phyloP scores from a whole-genome alignment of 2,797 vertebrate genomes.

The Amphiprion clarkii region DNA sequence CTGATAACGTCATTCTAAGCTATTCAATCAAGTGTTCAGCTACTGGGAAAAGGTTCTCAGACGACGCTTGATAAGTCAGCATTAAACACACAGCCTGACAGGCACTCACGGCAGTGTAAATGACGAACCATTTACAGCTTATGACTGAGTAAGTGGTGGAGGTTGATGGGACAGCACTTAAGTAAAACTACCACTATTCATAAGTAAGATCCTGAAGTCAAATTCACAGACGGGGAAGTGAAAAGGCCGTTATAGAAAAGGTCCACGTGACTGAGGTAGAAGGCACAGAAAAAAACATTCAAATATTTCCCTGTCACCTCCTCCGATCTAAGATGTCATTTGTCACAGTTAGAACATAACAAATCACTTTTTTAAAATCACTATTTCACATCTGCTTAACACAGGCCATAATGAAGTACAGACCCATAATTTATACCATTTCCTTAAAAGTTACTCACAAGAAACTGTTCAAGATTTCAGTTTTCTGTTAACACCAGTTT shows the following conservation, averaged over 20 bases:
- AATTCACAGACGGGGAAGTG: conserved; percentile 30
- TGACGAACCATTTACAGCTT: conserved; percentile 38
- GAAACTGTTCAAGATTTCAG: not conserved
- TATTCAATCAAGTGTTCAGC: conserved; percentile 20
- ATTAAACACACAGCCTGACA: conserved; percentile 35
- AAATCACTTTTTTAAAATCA: conserved; percentile 18
- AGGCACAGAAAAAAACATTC: not conserved
- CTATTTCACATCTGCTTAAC: conserved; percentile 18
- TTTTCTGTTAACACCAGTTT: not conserved
- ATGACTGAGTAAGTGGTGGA: conserved; percentile 7
- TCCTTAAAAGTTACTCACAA: conserved; percentile 6
- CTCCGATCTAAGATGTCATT: conserved; percentile 10
- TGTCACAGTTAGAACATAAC: conserved; percentile 8
- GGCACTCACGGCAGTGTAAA: conserved; percentile 27
- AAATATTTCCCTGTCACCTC: conserved; percentile 5
- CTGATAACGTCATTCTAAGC: conserved; percentile 21
- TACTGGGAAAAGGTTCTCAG: conserved; percentile 7
- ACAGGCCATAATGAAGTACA: not conserved
- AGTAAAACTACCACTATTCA: conserved; percentile 31
- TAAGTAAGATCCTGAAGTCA: conserved; percentile 31
- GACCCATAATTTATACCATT: not conserved
- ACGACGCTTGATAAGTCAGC: conserved; percentile 7
- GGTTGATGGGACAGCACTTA: conserved; percentile 21
- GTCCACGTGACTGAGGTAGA: not conserved
- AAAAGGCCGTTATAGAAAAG: conserved; percentile 13